phyloP scores from a whole-genome alignment of 2,888 invertebrate species.

The Drosophila koepferae region DNA sequence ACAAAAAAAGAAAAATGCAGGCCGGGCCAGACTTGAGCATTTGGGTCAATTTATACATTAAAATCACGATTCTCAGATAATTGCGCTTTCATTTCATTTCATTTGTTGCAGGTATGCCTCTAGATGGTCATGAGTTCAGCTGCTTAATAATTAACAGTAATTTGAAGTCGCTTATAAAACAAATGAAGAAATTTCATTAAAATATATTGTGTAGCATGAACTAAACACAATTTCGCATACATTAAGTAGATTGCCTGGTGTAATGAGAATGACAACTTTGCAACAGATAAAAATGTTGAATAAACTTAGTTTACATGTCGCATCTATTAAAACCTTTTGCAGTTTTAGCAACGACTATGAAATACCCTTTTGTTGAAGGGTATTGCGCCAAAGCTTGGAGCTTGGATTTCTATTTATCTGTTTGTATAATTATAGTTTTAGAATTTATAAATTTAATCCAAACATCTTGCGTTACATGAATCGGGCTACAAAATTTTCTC shows the following conservation, averaged over 20 bases:
- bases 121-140: not conserved
- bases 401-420: no score
- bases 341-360: no score
- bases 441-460: no score
- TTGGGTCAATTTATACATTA: constrained; percentile 20
- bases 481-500: no score
- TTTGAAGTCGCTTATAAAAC: not conserved
- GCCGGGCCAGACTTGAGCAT: not conserved
- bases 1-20: not conserved
- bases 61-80: constrained; percentile 6
- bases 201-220: not conserved
- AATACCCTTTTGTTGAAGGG: not conserved
- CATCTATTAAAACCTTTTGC: not conserved
- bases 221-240: constrained; percentile 1
- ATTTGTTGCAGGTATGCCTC: not conserved
- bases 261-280: not conserved
- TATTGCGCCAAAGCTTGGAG: no score
- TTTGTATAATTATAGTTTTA: no score
- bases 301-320: constrained; percentile 7
- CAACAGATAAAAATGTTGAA: not conserved
- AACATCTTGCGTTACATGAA: no score
- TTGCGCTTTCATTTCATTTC: constrained; percentile 14
- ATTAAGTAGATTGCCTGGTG: not conserved
- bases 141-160: not conserved
- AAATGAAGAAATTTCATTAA: not conserved